Evolutionary conservation across 2,888 invertebrate genomes (phyloP).

Genomic region (Ametastegia equiseti): DNA sequence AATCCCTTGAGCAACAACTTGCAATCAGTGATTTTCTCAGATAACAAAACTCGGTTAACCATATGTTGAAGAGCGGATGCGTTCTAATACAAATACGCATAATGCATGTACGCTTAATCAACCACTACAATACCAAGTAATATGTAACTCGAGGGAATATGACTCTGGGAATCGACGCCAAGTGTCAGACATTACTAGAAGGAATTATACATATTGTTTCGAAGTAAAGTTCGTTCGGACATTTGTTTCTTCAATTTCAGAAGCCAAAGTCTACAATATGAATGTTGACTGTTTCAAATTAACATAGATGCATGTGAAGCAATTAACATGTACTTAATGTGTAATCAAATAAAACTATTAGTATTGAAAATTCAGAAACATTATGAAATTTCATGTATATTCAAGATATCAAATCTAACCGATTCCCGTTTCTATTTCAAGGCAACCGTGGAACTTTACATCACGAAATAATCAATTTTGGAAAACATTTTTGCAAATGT

Average conservation of each 20-base stretch:
- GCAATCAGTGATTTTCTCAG: not conserved
- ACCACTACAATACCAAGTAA: not conserved
- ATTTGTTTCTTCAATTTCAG: not conserved
- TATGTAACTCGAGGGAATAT: not conserved
- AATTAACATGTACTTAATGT: no score
- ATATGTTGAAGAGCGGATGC: not conserved
- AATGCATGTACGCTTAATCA: not conserved
- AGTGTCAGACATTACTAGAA: not conserved
- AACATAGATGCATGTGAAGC: no score
- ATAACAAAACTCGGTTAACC: slow-evolving; percentile 16
- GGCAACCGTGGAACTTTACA: no score
- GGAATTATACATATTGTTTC: not conserved
- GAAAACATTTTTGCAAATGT: no score
- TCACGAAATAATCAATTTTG: no score
- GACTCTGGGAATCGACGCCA: not conserved
- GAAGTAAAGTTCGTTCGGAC: not conserved
- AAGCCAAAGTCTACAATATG: no score
- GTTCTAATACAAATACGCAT: not conserved
- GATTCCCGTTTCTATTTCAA: no score
- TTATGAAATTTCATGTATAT: no score
- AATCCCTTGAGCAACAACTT: not conserved
- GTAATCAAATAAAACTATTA: no score
- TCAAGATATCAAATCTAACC: no score
- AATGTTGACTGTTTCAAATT: no score
- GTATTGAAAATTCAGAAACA: no score